Base-by-base conservation (phyloP, 2,888 invertebrate genomes). In the Creontiades dilutus region DNA sequence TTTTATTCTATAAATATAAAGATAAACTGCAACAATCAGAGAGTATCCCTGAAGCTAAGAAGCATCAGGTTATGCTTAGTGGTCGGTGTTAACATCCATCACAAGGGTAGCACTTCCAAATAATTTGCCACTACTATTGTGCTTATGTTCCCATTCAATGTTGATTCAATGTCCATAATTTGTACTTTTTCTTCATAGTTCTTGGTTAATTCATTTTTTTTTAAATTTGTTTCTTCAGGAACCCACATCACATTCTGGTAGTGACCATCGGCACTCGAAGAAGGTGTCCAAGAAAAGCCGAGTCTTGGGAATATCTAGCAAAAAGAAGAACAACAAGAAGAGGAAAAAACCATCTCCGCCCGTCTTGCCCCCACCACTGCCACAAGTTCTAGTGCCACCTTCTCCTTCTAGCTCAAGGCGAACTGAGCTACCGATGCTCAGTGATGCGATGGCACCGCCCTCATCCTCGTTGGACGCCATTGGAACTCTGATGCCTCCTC, bases 321-420 rank as follows among this genome's bases (percentile, higher is more conserved):
- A 85, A 78, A 89, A 91, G 75, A 91, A 91, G 86, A 91, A 90
- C 78, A 90, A 91, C 19, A 91, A 91, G 23, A 91, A 91, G 80
- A 84, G 89, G 85, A 91, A 91, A 87, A 91, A 91, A 81, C 55
- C 75, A 81, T 37, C 81, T n/a, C 14, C 27, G 28, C 82, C 89
- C 1, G 28, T 23, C 12, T 57, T 78, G 55, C 61, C 81, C 14
- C 61, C 82, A 1, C 57, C 47, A 12, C 13, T 19, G 85, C 37
- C 84, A 19, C 89, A 68, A 75, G 75, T 68, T 61, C n/a, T 19
- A 4, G 75, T 47, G 68, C 61, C 61, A 28, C 57, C 57, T 19
- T 46, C 76, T 2, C 37, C 86, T 16, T 37, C 46, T 13, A 88
- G 47, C 27, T 76, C 76, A 37, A 47, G 37, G 14, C 23, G 78